Conservation (phyloP, 92 coral and sea anemone genomes). For the Epizoanthus scotinus region DNA sequence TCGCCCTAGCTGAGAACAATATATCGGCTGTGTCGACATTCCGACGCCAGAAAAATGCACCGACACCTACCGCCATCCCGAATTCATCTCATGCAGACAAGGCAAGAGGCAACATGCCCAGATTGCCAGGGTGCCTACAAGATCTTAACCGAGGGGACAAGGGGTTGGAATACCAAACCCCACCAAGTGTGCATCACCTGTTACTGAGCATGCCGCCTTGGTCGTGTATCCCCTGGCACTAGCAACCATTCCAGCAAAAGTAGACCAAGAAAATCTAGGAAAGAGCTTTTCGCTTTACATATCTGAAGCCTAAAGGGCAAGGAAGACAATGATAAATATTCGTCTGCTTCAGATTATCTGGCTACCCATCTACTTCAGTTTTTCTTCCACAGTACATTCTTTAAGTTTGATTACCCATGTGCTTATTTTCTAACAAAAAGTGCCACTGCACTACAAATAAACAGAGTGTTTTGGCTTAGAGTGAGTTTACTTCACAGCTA, state of each 20-base stretch:
- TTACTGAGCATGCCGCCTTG: conserved; percentile 45
- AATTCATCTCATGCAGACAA: conserved; percentile 6
- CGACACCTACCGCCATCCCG: conserved; percentile 5
- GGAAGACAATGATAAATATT: not conserved
- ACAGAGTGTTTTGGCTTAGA: too few relatives aligned
- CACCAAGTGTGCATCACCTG: too few relatives aligned
- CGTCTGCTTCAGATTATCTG: not conserved
- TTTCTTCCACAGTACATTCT: conserved; percentile 35
- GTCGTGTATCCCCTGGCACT: too few relatives aligned
- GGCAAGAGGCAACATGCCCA: conserved; percentile 30
- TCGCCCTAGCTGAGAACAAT: too few relatives aligned
- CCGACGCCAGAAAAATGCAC: conserved; percentile 27
- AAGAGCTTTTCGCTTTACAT: too few relatives aligned
- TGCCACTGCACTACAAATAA: conserved; percentile 29
- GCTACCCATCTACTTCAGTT: conserved; percentile 27
- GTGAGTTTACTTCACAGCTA: conserved; percentile 21
- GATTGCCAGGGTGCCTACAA: conserved; percentile 34
- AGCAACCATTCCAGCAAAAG: too few relatives aligned
- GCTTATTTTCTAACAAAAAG: conserved; percentile 35
- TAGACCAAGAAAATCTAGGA: too few relatives aligned
- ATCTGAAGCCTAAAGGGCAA: too few relatives aligned
- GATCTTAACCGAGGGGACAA: too few relatives aligned
- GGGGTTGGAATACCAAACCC: conserved; percentile 54
- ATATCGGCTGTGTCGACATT: conserved; percentile 61
- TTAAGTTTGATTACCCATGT: too few relatives aligned